Base-by-base conservation (phyloP, 2,888 invertebrate species). In the Yponomeuta cagnagella region DNA sequence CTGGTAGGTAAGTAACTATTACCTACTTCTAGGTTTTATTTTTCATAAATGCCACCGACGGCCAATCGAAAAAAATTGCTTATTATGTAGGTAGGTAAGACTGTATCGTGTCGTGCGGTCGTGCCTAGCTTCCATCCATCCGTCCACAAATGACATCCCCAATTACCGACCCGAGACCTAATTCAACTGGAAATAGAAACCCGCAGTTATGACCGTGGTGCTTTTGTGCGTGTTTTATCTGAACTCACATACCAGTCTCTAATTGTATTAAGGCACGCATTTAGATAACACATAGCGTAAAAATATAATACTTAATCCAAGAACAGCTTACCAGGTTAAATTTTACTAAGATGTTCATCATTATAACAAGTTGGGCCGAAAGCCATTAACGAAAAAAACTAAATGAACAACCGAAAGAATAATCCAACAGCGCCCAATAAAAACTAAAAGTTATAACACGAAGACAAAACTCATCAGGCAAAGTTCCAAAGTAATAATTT, bases 401-500 rank as follows among this genome's bases (percentile, higher is more conserved):
- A 68, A 52, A 15, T 12, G 52, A 70, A 52, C 48, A 66, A 58
- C 52, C 66, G 5, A 70, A 52, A 67, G 67, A 70, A 37, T 70
- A 70, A 70, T 70, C 70, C 67, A 10, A 33, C 67, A 70, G 48
- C 66, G 67, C 15, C 67, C 67, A 31, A 70, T 70, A 71, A 71
- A 71, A 71, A 71, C 66, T 63, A 68, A 68, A 71, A 71, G 68
- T 71, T 71, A 63, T 71, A 69, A 71, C 69, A 68, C 33, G 80
- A 80, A 70, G 70, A 80, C 79, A 80, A 83, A 88, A 85, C 87
- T 91, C 89, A 87, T 89, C 87, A 85, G 83, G 81, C 79, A 87
- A 88, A 89, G 84, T 89, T 88, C 85, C 85, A 78, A 80, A 80
- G 87, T 86, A 88, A 90, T 90, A 90, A 90, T 90, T 90, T 89